Evolutionary conservation across 1,140 invertebrate genomes (phyloP).

Genomic region (Globodera rostochiensis): DNA sequence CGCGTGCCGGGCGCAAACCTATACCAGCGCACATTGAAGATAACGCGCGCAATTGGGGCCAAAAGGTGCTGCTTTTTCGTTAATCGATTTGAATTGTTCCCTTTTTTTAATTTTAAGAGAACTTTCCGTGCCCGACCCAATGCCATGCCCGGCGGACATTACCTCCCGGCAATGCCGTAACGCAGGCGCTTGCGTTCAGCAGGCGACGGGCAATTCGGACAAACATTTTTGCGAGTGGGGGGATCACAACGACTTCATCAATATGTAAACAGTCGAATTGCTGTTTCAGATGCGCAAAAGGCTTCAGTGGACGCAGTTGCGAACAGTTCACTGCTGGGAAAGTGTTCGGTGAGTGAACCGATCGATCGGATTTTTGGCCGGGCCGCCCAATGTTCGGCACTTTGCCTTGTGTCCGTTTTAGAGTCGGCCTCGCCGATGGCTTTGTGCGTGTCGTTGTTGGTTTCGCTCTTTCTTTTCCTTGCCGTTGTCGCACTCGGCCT

Average conservation of each 20-base stretch:
- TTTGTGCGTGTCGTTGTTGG: background rate
- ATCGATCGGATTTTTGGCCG: too few relatives aligned
- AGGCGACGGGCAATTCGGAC: background rate
- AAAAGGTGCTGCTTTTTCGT: background rate
- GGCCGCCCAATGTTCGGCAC: too few relatives aligned
- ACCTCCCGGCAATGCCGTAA: background rate
- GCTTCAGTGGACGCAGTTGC: constrained; percentile 12
- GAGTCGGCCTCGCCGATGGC: background rate
- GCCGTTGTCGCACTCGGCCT: background rate
- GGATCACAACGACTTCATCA: background rate
- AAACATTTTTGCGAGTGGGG: background rate
- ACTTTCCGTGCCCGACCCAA: background rate
- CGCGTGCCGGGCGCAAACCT: constrained; percentile 1
- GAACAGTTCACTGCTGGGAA: background rate
- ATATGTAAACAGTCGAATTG: too few relatives aligned
- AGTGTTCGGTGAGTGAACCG: background rate
- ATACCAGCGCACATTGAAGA: constrained; percentile 28
- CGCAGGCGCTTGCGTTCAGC: background rate
- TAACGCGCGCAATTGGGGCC: constrained; percentile 13
- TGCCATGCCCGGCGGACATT: background rate
- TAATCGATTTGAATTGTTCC: background rate
- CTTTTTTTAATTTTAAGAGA: background rate
- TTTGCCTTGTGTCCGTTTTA: background rate
- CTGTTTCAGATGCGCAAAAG: constrained; percentile 5
- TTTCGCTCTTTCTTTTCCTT: background rate